Base-by-base conservation (phyloP, 2,888 invertebrate species). In the Leptinotarsa rubiginosa region DNA sequence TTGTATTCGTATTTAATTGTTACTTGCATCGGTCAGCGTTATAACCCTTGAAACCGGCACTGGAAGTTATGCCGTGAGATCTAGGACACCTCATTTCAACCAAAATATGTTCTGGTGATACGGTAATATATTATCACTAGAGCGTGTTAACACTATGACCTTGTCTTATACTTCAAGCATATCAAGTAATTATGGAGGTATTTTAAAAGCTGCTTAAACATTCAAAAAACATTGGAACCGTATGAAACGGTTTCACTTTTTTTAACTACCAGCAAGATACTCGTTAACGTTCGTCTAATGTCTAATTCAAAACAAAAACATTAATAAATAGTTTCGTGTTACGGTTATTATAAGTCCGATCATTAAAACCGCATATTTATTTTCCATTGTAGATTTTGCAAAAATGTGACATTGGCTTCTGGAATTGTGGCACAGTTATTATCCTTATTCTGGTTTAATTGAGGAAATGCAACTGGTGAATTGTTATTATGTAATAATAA, bases 221-320 rank as follows among this genome's bases (percentile, higher is more conserved):
- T 62, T 31, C n/a, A 62, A 7, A n/a, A 31, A 41, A 41, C 62
- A 16, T 31, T 15, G 41, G 62, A 62, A 62, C 62, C 62, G 62
- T 62, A 62, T 56, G 31, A 25, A 31, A 62, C 41, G 62, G 62
- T 62, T 62, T 62, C 31, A 56, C 56, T 56, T 62, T 62, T 62
- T 62, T 41, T 31, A 41, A 41, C 10, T 41, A 41, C 31, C 41
- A 41, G 41, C 41, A 41, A 41, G 41, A 41, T 41, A 41, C 41
- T 7, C 41, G 1, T 20, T 20, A 25, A 20, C 15, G 4, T 25
- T 59, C 2, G 10, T 52, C 18, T 52, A 20, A 52, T 41, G 10
- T 52, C 18, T 52, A 20, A 52, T 41, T 41, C 41, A 41, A 41
- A 41, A 41, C 41, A 41, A 41, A 41, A 41, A 41, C n/a, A 59